These are phyloP conservation scores for Penaeus chinensis DNA, from an alignment of 1,140 invertebrate genomes.

Conservation along the genomic window DNA sequence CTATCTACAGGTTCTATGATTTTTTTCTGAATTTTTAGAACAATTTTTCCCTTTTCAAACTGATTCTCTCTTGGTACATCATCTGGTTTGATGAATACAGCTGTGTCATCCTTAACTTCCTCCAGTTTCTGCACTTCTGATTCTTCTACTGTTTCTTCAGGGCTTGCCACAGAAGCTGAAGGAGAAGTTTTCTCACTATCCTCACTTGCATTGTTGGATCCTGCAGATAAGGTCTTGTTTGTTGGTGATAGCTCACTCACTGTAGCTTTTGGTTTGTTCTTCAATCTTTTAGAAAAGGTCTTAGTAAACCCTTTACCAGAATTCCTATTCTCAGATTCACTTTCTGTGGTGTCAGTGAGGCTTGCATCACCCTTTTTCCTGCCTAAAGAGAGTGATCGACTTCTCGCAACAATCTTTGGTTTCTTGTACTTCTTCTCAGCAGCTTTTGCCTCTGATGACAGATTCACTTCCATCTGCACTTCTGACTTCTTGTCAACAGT, in stretches of 20 bases:
- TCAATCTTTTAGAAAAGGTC: conserved; percentile 17
- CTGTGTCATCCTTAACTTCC: no score
- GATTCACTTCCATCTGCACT: neutral
- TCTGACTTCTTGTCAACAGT: neutral
- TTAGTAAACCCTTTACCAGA: conserved; percentile 29
- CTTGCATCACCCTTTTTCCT: conserved; percentile 18
- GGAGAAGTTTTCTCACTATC: no score
- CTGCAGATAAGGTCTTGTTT: neutral
- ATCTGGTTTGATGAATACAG: no score
- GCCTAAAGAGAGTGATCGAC: conserved; percentile 28
- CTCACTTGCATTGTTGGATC: no score
- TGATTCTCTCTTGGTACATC: no score
- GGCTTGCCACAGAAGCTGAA: no score
- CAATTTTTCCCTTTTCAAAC: no score
- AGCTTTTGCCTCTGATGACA: neutral
- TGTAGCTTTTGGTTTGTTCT: neutral
- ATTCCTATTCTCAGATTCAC: conserved; percentile 51
- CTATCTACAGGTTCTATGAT: no score
- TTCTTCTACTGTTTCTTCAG: no score
- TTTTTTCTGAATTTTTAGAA: no score
- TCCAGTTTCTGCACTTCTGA: no score
- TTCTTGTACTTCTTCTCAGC: conserved; percentile 36
- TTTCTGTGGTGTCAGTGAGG: conserved; percentile 49
- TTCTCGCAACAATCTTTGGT: conserved; percentile 20
- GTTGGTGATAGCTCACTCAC: neutral